phyloP scores from a whole-genome alignment of 2,797 vertebrate genomes.

The Megaceryle alcyon region DNA sequence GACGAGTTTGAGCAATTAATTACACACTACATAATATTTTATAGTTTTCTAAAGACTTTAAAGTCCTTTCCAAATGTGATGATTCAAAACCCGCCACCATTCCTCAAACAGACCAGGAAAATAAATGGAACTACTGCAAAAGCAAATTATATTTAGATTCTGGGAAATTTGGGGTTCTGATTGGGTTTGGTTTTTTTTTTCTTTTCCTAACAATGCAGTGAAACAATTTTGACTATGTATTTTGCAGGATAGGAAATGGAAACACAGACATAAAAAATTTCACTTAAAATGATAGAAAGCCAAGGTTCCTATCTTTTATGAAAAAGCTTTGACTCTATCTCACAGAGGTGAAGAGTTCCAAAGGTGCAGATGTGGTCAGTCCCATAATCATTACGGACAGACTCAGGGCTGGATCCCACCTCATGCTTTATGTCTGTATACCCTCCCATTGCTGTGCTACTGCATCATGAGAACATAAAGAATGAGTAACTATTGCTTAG shows the following conservation, averaged over 20 bases:
- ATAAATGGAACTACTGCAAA: not conserved
- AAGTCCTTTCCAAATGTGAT: conserved; percentile 28
- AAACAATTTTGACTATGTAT: not conserved
- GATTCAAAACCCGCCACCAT: conserved; percentile 4
- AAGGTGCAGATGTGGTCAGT: not conserved
- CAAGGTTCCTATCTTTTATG: not conserved
- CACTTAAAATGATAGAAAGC: not conserved
- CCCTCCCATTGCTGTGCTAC: not conserved
- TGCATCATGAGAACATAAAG: not conserved
- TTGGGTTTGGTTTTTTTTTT: not conserved
- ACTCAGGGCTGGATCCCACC: not conserved
- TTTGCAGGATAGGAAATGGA: not conserved
- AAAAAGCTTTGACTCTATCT: not conserved
- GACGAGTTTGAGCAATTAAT: conserved; percentile 36
- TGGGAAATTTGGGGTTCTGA: not conserved
- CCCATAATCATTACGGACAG: not conserved
- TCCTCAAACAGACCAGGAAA: not conserved
- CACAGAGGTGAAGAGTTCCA: not conserved
- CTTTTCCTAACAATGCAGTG: not conserved
- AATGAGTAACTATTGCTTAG: not conserved
- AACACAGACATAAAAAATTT: not conserved
- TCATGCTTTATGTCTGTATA: not conserved
- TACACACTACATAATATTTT: conserved; percentile 43
- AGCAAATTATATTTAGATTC: not conserved
- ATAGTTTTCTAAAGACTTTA: conserved; percentile 35